Conservation (phyloP, 1,140 invertebrate genomes). For the Berghia stephanieae region DNA sequence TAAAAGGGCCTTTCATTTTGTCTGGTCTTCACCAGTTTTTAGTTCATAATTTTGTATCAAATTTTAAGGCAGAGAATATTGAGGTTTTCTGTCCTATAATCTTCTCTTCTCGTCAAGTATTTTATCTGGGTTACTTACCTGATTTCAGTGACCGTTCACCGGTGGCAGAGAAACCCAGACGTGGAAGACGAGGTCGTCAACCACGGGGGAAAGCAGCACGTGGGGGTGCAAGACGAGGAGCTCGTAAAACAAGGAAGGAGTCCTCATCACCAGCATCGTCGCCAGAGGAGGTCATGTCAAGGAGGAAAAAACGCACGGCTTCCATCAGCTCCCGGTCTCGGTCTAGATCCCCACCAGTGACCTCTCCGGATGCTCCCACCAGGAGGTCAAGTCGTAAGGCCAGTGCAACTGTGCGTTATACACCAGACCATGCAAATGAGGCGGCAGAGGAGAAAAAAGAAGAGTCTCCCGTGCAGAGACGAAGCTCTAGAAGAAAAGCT, state of each 20-base stretch:
- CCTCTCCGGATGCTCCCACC: slow-evolving; percentile 6
- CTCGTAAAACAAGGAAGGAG: slow-evolving; percentile 20
- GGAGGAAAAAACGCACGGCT: neutral
- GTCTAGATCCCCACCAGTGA: slow-evolving; percentile 29
- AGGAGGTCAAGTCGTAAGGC: slow-evolving; percentile 26
- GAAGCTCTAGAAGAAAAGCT: neutral
- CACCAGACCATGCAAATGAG: neutral
- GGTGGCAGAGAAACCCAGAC: slow-evolving; percentile 26
- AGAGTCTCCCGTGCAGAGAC: neutral
- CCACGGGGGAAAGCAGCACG: slow-evolving; percentile 3
- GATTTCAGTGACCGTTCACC: slow-evolving; percentile 28
- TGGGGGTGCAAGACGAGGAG: slow-evolving; percentile 17
- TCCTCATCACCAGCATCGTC: slow-evolving; percentile 34
- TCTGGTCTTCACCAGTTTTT: no score
- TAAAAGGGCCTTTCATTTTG: no score
- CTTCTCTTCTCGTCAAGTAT: no score
- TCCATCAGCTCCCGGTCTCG: slow-evolving; percentile 15
- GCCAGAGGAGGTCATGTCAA: slow-evolving; percentile 8
- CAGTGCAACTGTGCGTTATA: neutral
- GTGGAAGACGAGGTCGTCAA: neutral
- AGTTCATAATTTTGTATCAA: no score
- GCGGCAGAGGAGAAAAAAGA: neutral
- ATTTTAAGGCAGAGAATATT: no score
- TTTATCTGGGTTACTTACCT: no score
- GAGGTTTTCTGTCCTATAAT: no score